Conservation (phyloP, 2,113 vertebrate genomes). For the Cephalopholis sonnerati region DNA sequence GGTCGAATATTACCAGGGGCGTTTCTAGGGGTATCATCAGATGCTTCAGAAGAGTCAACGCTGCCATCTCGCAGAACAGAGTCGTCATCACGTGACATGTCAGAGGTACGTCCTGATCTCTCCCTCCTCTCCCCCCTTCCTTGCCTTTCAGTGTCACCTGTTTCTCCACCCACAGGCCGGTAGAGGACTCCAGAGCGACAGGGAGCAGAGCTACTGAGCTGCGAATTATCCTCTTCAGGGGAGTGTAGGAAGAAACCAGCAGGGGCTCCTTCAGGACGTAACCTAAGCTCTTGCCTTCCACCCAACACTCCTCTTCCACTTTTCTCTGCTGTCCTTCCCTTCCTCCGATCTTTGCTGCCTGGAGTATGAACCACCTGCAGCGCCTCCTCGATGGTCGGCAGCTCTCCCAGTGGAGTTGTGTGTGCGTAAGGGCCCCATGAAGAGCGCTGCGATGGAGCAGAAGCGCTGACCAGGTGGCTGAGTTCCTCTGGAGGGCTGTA, state of each 20-base stretch:
- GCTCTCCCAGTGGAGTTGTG: slow-evolving; percentile 78
- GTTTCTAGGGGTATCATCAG: slow-evolving; percentile 77
- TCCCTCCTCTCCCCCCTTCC: slow-evolving; percentile 54
- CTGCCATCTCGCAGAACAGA: slow-evolving; percentile 84
- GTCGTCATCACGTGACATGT: slow-evolving; percentile 81
- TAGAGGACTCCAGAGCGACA: slow-evolving; percentile 76
- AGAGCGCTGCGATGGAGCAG: slow-evolving; percentile 66
- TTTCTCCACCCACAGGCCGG: slow-evolving; percentile 67
- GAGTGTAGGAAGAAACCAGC: slow-evolving; percentile 92
- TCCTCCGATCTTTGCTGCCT: slow-evolving; percentile 58
- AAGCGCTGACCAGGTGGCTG: slow-evolving; percentile 78
- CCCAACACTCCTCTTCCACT: slow-evolving; percentile 45
- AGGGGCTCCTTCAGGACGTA: slow-evolving; percentile 90
- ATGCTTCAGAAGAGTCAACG: slow-evolving; percentile 85
- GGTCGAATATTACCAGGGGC: slow-evolving; percentile 77
- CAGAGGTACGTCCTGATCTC: slow-evolving; percentile 42
- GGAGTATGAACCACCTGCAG: slow-evolving; percentile 86
- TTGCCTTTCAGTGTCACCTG: slow-evolving; percentile 37
- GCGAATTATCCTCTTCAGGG: slow-evolving; percentile 74
- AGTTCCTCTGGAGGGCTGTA: slow-evolving; percentile 85
- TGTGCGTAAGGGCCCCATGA: slow-evolving; percentile 73
- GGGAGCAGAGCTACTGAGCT: slow-evolving; percentile 85
- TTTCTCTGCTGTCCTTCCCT: slow-evolving; percentile 56
- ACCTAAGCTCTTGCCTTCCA: slow-evolving; percentile 83
- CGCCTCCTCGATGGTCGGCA: slow-evolving; percentile 91